Base-by-base conservation (phyloP, 2,888 invertebrate genomes). In the Orchesella flavescens region DNA sequence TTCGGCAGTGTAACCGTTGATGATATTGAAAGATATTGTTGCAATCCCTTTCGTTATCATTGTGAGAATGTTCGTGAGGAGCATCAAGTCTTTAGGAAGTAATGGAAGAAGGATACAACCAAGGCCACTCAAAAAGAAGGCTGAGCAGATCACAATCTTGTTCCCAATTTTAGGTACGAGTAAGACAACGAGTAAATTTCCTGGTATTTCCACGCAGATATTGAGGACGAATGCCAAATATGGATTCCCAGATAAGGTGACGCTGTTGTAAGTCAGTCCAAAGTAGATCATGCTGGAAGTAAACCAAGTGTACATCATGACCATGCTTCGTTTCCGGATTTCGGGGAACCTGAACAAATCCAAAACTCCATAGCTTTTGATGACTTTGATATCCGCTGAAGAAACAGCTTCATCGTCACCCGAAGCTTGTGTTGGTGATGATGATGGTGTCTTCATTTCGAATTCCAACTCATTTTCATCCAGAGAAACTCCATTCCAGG, bases 1-100 rank as follows among this genome's bases (percentile, higher is more conserved):
- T 85, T 91, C 91, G 1, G 91, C 91, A 2, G 91, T 90, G 87
- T 90, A 91, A 3, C 91, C 89, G 88, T 91, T 91, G 49, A 91
- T 89, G 43, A 90, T 89, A 9, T 90, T 90, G 85, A 91, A 91
- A 15, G 90, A 90, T 13, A 90, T 90, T 0, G 91, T 89, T 49
- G 90, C 90, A 4, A 66, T 61, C 0, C 82, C 53, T 61, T 84
- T 84, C 3, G 84, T 77, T 10, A 78, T 24, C 78, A 83, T 78
- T 21, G 74, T 66, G 17, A 78, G 1, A 17, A 57, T 10, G 43
- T 73, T n/a, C 46, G 19, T 19, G 49, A 7, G 7, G 24, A 12
- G 5, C 73, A 72, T 80, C 34, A 15, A 17, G n/a, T 7, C 34
- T 34, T 34, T 7, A 4, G 34, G 34, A 2, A 34, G 34, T 7